Percentiles rank a stretch among this genome's conserved stretches.
These are phyloP conservation scores for Archaeoteleia sp. DNA, from an alignment of 2,888 invertebrate species.

Conservation along the genomic window DNA sequence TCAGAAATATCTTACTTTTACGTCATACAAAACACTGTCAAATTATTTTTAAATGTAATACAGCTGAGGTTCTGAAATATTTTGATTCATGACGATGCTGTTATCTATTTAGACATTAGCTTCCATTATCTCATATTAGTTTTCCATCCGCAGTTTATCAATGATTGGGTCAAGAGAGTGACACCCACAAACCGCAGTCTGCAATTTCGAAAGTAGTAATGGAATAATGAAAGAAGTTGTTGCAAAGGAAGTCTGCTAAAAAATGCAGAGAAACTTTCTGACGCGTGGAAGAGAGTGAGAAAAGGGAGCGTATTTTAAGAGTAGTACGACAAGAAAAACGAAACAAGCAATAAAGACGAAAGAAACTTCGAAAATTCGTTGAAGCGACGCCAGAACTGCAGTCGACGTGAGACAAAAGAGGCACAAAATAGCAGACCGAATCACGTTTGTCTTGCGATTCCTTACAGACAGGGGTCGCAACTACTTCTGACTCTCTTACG, in stretches of 20 bases:
- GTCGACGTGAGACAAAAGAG: conserved; percentile 58
- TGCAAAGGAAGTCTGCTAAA: conserved; percentile 17
- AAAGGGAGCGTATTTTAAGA: too few species aligned
- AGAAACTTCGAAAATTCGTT: conserved; percentile 68
- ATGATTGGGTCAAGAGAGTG: conserved; percentile 42
- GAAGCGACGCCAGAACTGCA: conserved; percentile 61
- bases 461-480: conserved; percentile 54
- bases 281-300: conserved; percentile 1
- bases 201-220: conserved; percentile 8
- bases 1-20: background rate
- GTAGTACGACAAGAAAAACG: too few species aligned
- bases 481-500: conserved; percentile 21
- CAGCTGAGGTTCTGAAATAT: too few species aligned
- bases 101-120: conserved; percentile 40
- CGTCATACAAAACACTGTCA: background rate
- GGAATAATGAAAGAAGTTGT: conserved; percentile 24
- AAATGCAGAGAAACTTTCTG: conserved; percentile 21
- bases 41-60: background rate
- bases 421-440: conserved; percentile 65
- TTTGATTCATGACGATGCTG: conserved; percentile 25
- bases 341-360: conserved; percentile 39
- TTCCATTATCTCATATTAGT: too few species aligned
- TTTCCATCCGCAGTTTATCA: conserved; percentile 46
- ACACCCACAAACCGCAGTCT: conserved; percentile 23
- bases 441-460: conserved; percentile 72